A percentile compares a stretch with the other conserved stretches of the same genome.
Conservation (phyloP, 2,888 invertebrate genomes). For the Philereme transversata region DNA sequence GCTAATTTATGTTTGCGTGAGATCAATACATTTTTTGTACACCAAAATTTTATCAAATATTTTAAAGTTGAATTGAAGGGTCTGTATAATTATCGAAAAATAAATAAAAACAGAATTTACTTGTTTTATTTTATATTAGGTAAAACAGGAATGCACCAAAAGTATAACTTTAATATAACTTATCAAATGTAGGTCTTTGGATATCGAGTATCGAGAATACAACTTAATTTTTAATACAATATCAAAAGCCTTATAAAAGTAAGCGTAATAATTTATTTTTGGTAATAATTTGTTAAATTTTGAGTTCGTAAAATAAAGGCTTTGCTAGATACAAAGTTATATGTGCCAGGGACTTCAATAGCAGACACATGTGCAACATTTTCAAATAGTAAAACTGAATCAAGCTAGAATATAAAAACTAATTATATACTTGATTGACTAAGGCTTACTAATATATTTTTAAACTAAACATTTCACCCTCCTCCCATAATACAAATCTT, state of each 20-base stretch:
- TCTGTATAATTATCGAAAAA: slow-evolving; percentile 78
- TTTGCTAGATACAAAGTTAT: too few relatives aligned
- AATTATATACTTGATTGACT: too few relatives aligned
- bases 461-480: too few relatives aligned
- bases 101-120: slow-evolving; percentile 65
- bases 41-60: slow-evolving; percentile 63
- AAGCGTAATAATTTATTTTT: slow-evolving; percentile 21
- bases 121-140: slow-evolving; percentile 52
- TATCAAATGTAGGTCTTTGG: slow-evolving; percentile 21
- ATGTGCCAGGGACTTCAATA: too few relatives aligned
- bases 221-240: slow-evolving; percentile 13
- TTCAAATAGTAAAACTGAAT: too few relatives aligned
- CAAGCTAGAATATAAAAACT: too few relatives aligned
- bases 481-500: too few relatives aligned
- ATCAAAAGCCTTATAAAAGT: slow-evolving; percentile 15
- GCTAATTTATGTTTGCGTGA: slow-evolving; percentile 55
- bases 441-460: too few relatives aligned
- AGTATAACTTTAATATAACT: slow-evolving; percentile 14
- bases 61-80: slow-evolving; percentile 73
- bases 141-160: slow-evolving; percentile 18
- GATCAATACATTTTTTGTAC: slow-evolving; percentile 55
- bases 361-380: too few relatives aligned
- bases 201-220: slow-evolving; percentile 3
- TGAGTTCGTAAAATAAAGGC: slow-evolving; percentile 6
- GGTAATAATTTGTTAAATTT: slow-evolving; percentile 14